Conservation (phyloP, 2,888 invertebrate species). For the Rapana venosa region DNA sequence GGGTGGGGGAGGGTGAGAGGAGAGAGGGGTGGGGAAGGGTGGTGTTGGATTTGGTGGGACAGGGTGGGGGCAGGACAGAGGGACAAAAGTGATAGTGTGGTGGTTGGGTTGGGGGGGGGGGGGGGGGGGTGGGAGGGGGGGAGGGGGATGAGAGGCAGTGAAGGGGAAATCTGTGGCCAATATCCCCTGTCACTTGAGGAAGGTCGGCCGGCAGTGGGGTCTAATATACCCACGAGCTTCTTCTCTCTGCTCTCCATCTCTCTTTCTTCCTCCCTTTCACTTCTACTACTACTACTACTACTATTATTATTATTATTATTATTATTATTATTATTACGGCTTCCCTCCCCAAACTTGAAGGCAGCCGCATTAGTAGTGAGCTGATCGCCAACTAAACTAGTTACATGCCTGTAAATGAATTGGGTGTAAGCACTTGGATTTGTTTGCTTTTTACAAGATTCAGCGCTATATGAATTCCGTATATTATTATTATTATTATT, state of each 20-base stretch:
- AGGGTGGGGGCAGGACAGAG: neutral
- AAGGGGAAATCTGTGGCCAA: conserved; percentile 24
- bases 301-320: too few relatives aligned
- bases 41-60: too few relatives aligned
- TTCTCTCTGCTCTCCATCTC: neutral
- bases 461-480: too few relatives aligned
- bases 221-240: neutral
- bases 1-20: neutral
- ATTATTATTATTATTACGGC: too few relatives aligned
- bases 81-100: conserved; percentile 13
- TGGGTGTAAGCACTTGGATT: too few relatives aligned
- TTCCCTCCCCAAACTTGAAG: too few relatives aligned
- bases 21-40: neutral
- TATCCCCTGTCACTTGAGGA: conserved; percentile 17
- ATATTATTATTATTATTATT: too few relatives aligned
- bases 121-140: neutral
- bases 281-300: neutral
- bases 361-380: too few relatives aligned
- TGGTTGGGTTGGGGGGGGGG: neutral
- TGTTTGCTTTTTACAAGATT: too few relatives aligned
- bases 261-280: conserved; percentile 18
- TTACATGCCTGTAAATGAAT: too few relatives aligned
- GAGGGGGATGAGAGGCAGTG: neutral
- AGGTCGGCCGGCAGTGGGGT: neutral
- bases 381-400: too few relatives aligned